phyloP scores from a whole-genome alignment of 2,888 invertebrate genomes.

The Polymixis flavicincta region DNA sequence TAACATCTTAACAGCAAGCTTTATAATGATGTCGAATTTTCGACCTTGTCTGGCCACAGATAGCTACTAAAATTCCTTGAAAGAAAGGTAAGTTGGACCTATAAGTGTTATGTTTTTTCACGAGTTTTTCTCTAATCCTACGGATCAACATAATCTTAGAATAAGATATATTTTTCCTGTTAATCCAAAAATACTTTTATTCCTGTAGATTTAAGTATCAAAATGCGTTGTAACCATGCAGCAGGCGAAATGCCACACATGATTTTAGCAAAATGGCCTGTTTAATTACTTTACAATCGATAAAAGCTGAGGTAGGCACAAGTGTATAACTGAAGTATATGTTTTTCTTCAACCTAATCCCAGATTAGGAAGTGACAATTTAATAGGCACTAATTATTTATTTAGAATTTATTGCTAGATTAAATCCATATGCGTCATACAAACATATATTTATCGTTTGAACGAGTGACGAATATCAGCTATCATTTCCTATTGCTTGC shows the following conservation, averaged over 20 bases:
- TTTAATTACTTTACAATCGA: neutral
- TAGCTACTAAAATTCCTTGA: neutral
- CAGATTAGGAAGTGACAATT: slow-evolving; percentile 14
- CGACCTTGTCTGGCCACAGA: neutral
- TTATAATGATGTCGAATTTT: neutral
- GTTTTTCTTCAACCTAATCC: slow-evolving; percentile 16
- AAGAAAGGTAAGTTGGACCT: neutral
- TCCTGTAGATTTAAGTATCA: neutral
- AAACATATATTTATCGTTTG: neutral
- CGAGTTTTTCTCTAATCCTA: slow-evolving; percentile 1
- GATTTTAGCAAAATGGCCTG: neutral
- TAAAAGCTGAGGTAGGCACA: neutral
- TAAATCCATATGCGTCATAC: slow-evolving; percentile 13
- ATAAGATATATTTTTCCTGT: neutral
- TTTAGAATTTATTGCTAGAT: slow-evolving; percentile 25
- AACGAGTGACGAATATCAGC: slow-evolving; percentile 12
- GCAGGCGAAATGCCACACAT: neutral
- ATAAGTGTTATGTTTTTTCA: neutral
- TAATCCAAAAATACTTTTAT: slow-evolving; percentile 6
- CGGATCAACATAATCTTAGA: slow-evolving; percentile 2
- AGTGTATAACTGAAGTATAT: neutral
- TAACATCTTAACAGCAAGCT: neutral
- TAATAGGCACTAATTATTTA: slow-evolving; percentile 4
- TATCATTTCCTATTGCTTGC: slow-evolving; percentile 4
- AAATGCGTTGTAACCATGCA: neutral